Evolutionary conservation across 2,797 vertebrate species (phyloP).

Genomic region (Microctenopoma steveboyesi): DNA sequence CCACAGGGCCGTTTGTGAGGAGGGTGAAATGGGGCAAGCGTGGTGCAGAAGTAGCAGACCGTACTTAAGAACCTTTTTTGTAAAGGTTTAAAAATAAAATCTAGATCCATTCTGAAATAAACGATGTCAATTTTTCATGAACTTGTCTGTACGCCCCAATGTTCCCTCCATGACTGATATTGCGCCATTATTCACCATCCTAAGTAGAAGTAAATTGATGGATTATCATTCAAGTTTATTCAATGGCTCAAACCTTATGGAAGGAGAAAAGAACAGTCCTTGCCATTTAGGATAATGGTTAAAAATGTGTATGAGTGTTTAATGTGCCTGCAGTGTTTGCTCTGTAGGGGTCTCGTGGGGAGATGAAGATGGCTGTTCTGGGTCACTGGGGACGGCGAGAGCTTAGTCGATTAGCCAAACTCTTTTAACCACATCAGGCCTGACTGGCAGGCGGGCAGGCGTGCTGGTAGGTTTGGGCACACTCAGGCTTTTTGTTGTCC

Average conservation of each 20-base stretch:
- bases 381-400: conserved; percentile 79
- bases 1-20: conserved; percentile 51
- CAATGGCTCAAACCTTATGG: conserved; percentile 75
- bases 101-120: conserved; percentile 57
- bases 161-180: conserved; percentile 54
- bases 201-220: conserved; percentile 80
- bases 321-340: conserved; percentile 82
- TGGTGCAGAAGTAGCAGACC: conserved; percentile 9
- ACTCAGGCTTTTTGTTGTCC: conserved; percentile 82
- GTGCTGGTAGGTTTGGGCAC: conserved; percentile 61
- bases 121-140: conserved; percentile 65
- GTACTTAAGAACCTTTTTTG: conserved; percentile 10
- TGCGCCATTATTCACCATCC: conserved; percentile 72
- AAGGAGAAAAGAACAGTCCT: conserved; percentile 79
- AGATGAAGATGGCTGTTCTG: conserved; percentile 80
- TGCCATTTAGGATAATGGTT: conserved; percentile 81
- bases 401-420: conserved; percentile 83
- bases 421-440: conserved; percentile 73
- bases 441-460: conserved; percentile 52
- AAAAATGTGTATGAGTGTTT: conserved; percentile 82
- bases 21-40: conserved; percentile 30
- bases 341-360: conserved; percentile 75
- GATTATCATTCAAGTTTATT: conserved; percentile 79
- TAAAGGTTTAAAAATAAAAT: conserved; percentile 49
- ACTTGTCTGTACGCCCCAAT: conserved; percentile 63